Evolutionary conservation across 2,113 vertebrate species (phyloP).

Genomic region (Lasiurus borealis): DNA sequence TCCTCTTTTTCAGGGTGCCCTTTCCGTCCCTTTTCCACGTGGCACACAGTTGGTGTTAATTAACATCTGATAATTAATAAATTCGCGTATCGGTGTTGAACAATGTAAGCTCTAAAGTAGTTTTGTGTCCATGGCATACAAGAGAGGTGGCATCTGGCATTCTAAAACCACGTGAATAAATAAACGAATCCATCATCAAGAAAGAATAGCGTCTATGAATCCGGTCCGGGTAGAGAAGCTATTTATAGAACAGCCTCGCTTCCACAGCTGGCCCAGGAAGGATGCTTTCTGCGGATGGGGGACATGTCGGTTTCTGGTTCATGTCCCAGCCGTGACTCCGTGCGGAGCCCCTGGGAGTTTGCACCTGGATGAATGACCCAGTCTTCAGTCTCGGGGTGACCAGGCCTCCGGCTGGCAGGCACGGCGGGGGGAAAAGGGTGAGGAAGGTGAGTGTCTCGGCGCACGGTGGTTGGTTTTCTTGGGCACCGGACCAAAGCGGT

Average conservation of each 20-base stretch:
- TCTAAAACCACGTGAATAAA: background rate
- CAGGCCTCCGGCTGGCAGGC: background rate
- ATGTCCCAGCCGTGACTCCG: background rate
- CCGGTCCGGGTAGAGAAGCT: background rate
- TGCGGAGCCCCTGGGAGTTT: background rate
- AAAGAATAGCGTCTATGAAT: constrained; percentile 8
- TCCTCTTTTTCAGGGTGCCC: background rate
- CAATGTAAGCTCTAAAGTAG: background rate
- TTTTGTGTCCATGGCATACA: background rate
- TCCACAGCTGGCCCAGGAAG: background rate
- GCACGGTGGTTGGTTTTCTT: background rate
- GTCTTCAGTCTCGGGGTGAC: background rate
- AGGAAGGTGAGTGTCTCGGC: background rate
- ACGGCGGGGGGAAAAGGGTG: background rate
- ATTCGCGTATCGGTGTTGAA: background rate
- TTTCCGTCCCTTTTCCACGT: background rate
- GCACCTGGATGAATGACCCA: background rate
- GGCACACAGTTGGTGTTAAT: background rate
- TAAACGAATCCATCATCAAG: background rate
- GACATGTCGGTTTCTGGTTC: background rate
- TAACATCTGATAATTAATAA: background rate
- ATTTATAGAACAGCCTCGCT: background rate
- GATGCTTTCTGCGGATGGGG: background rate
- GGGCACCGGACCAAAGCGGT: background rate
- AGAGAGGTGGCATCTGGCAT: background rate